Evolutionary conservation across 1,140 invertebrate species (phyloP).

Genomic region (Drosophila novamexicana): DNA sequence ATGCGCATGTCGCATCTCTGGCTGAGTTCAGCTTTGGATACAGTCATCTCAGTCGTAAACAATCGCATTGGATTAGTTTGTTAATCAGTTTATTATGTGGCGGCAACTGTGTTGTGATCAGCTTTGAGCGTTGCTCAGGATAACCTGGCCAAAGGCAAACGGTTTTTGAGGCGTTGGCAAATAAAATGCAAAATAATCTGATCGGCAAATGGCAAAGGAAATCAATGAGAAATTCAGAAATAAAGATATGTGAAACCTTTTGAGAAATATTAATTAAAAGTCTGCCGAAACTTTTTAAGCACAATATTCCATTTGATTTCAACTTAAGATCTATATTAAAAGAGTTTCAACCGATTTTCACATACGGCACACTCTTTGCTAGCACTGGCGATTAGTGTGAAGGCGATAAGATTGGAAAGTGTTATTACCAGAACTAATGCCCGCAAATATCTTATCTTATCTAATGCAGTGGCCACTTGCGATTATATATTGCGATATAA

Average conservation of each 20-base stretch:
- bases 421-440: background rate
- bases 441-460: conserved; percentile 19
- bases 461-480: conserved; percentile 5
- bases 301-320: background rate
- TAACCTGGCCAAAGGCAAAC: background rate
- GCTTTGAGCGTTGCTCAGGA: conserved; percentile 10
- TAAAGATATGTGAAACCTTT: conserved; percentile 24
- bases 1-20: conserved; percentile 39
- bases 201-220: conserved; percentile 16
- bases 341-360: background rate
- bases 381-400: background rate
- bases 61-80: conserved; percentile 79
- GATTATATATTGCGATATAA: conserved; percentile 2
- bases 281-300: background rate
- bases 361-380: background rate
- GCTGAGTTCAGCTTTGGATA: conserved; percentile 22
- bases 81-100: conserved; percentile 76
- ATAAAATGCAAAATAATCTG: background rate
- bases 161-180: conserved; percentile 15
- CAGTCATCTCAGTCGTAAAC: conserved; percentile 52
- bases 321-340: too few relatives aligned
- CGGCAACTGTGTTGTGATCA: conserved; percentile 38
- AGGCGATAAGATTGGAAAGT: background rate
- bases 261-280: conserved; percentile 2
- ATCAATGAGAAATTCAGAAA: conserved; percentile 25